Evolutionary conservation across 2,888 invertebrate genomes (phyloP), one percentile per base, ranked within the genome.

Genomic region (Cerastis leucographa): DNA sequence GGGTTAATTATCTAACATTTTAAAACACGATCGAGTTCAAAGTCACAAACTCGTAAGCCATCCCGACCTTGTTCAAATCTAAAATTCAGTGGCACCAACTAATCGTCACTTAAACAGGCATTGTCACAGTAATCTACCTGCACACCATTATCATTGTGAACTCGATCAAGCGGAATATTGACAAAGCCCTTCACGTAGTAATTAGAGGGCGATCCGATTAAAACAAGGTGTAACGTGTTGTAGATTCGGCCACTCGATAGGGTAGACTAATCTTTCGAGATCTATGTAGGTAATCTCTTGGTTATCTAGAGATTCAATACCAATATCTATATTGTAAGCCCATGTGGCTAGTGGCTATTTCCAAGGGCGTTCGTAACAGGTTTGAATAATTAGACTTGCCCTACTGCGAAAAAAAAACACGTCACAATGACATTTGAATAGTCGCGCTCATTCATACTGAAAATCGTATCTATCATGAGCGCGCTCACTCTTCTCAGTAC

Each of bases 141-240:
- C 49, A 71, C 25, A 72, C 22, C 64, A 71, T 84, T 87, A 88
- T 90, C 88, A 64, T 40, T 74, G 73, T 74, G 67, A 64, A 73
- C 19, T 73, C 87, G 81, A 86, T 84, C 88, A 88, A 86, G 85
- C 91, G 88, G 78, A 81, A 77, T 88, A 66, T 91, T 91, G 88
- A 89, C 89, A 86, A 85, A 89, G 86, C 91, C 85, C 85, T 84
- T 65, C 71, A 74, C 70, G n/a, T 73, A 84, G 76, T 89, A 91
- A 91, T 91, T 90, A 89, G 85, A 79, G 68, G 51, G 59, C 80
- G 71, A 85, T 80, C 80, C 65, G 76, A 83, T 83, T 77, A 82
- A 56, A 74, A 76, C 78, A 80, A 81, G 66, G 69, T 78, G 51
- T 78, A 80, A 82, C 84, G 80, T 75, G 74, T 73, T 59, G 76